Conservation (phyloP, 2,888 invertebrate species). For the Salticus scenicus region DNA sequence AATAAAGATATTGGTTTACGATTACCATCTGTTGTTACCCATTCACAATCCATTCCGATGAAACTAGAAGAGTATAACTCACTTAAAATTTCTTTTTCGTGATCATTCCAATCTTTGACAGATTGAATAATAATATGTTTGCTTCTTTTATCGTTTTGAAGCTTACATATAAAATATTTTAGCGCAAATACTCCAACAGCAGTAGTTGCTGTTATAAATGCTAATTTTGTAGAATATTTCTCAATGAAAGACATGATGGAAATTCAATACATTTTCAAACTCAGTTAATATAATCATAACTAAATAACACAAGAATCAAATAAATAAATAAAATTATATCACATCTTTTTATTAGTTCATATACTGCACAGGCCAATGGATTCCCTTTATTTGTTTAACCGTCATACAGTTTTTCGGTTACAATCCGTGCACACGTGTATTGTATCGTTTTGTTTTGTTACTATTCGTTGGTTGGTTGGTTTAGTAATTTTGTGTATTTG, state of each 20-base stretch:
- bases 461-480: no score
- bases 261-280: no score
- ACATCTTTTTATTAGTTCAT: no score
- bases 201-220: not conserved
- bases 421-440: no score
- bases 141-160: not conserved
- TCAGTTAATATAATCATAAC: no score
- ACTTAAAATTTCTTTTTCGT: slow-evolving; percentile 35
- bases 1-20: slow-evolving; percentile 82
- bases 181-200: slow-evolving; percentile 8
- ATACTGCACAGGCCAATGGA: no score
- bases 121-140: slow-evolving; percentile 44
- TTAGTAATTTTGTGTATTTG: no score
- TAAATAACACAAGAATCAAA: no score
- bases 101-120: slow-evolving; percentile 38
- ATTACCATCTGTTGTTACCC: slow-evolving; percentile 80
- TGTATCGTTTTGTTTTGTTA: no score
- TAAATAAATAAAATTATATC: no score
- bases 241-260: not conserved
- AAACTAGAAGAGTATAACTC: slow-evolving; percentile 74
- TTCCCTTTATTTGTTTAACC: no score
- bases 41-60: slow-evolving; percentile 88
- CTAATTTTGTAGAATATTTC: not conserved
- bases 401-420: no score
- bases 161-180: slow-evolving; percentile 11